Percentiles rank a stretch among this genome's conserved stretches.
Evolutionary conservation across 2,888 invertebrate genomes (phyloP).

Genomic region (Eilema depressum): DNA sequence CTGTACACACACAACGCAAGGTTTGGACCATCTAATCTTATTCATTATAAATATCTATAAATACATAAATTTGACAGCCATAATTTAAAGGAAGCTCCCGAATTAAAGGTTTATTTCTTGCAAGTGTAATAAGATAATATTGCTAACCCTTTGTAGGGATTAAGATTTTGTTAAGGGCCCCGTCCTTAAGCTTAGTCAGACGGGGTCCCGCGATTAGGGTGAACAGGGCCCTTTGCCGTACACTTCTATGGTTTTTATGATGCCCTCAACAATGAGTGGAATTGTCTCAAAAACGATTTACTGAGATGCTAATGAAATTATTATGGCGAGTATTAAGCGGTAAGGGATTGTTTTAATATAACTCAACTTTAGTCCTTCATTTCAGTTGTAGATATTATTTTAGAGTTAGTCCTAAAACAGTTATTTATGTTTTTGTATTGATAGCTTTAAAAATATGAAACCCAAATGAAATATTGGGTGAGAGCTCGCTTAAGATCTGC

Average conservation of each 20-base stretch:
- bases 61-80: conserved; percentile 50
- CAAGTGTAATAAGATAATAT: conserved; percentile 85
- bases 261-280: conserved; percentile 65
- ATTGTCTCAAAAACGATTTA: conserved; percentile 54
- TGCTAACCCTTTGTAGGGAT: conserved; percentile 86
- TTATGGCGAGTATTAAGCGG: conserved; percentile 36
- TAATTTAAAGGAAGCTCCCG: conserved; percentile 72
- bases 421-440: not conserved
- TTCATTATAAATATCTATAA: not conserved
- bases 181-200: conserved; percentile 77
- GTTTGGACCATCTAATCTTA: not conserved
- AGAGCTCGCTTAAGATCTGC: too few species aligned
- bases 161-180: conserved; percentile 86
- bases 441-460: too few species aligned
- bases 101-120: conserved; percentile 84
- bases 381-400: not conserved
- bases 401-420: not conserved
- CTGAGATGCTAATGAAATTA: conserved; percentile 51
- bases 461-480: too few species aligned
- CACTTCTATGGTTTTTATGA: conserved; percentile 82
- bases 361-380: conserved; percentile 14
- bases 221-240: conserved; percentile 64
- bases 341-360: conserved; percentile 31
- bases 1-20: not conserved
- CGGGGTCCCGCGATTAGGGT: conserved; percentile 73